Evolutionary conservation across 2,888 invertebrate species (phyloP).

Genomic region (Leuctra nigra): DNA sequence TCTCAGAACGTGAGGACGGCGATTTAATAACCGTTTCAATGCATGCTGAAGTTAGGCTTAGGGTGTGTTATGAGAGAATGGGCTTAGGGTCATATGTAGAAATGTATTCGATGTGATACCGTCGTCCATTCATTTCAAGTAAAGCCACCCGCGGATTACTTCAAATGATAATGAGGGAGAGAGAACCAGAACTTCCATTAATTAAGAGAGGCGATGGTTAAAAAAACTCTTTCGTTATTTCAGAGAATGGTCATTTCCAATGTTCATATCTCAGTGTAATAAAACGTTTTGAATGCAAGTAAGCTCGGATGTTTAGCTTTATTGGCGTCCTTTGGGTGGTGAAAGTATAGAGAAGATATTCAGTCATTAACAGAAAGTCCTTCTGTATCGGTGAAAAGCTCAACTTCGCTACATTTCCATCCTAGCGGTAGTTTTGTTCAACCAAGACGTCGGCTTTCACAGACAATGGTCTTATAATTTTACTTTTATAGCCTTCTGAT

Average conservation of each 20-base stretch:
- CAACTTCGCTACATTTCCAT: too few relatives aligned
- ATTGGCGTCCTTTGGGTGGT: too few relatives aligned
- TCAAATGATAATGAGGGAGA: conserved; percentile 22
- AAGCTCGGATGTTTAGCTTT: too few relatives aligned
- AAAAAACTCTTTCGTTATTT: conserved; percentile 15
- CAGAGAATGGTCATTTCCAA: conserved; percentile 10
- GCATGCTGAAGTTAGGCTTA: conserved; percentile 16
- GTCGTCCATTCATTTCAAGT: conserved; percentile 27
- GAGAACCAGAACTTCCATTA: conserved; percentile 24
- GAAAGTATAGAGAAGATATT: too few relatives aligned
- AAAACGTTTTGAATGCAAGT: too few relatives aligned
- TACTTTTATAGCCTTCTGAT: not conserved
- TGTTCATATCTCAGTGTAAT: conserved; percentile 8
- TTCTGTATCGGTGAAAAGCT: too few relatives aligned
- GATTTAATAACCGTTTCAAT: conserved; percentile 25
- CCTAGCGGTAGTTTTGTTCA: too few relatives aligned
- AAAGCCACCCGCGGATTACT: conserved; percentile 20
- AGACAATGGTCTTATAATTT: not conserved
- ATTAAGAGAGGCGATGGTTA: too few relatives aligned
- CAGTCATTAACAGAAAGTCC: too few relatives aligned
- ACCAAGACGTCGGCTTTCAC: too few relatives aligned
- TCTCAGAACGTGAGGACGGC: conserved; percentile 33
- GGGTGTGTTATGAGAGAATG: conserved; percentile 23
- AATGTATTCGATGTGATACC: conserved; percentile 25
- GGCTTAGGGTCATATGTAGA: conserved; percentile 23